Evolutionary conservation across 2,888 invertebrate genomes (phyloP).

Genomic region (Sarcophaga caerulescens): DNA sequence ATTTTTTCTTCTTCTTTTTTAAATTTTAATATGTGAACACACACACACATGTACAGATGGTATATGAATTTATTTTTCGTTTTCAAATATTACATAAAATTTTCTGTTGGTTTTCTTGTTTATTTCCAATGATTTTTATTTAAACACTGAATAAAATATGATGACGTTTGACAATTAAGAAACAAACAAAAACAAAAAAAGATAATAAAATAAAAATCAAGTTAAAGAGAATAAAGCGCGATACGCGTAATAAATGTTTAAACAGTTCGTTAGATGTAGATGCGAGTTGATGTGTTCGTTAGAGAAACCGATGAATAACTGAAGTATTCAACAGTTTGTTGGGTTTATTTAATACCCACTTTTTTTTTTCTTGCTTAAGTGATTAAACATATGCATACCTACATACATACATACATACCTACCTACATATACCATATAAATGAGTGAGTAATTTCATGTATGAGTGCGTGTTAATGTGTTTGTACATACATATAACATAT

Average conservation of each 20-base stretch:
- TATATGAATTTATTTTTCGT: slow-evolving; percentile 12
- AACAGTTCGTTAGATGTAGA: slow-evolving; percentile 21
- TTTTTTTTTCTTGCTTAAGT: neutral
- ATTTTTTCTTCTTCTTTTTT: too few species aligned
- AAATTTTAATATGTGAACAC: neutral
- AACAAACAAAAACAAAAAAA: slow-evolving; percentile 4
- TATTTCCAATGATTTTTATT: slow-evolving; percentile 15
- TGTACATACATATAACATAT: neutral
- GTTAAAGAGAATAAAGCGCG: slow-evolving; percentile 37
- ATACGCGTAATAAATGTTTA: neutral
- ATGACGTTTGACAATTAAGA: slow-evolving; percentile 37
- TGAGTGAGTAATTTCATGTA: too few species aligned
- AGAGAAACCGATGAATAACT: slow-evolving; percentile 63
- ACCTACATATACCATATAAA: neutral
- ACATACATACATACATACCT: neutral
- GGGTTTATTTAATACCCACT: slow-evolving; percentile 46
- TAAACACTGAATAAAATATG: slow-evolving; percentile 57
- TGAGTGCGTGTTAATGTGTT: neutral
- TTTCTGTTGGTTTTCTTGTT: slow-evolving; percentile 12
- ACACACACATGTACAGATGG: slow-evolving; percentile 13
- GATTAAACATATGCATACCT: neutral
- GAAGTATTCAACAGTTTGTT: slow-evolving; percentile 58
- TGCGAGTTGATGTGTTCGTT: slow-evolving; percentile 23
- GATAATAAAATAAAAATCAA: slow-evolving; percentile 16
- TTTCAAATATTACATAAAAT: slow-evolving; percentile 43